Conservation (phyloP, 1,140 invertebrate genomes). For the Calephelis virginiensis region DNA sequence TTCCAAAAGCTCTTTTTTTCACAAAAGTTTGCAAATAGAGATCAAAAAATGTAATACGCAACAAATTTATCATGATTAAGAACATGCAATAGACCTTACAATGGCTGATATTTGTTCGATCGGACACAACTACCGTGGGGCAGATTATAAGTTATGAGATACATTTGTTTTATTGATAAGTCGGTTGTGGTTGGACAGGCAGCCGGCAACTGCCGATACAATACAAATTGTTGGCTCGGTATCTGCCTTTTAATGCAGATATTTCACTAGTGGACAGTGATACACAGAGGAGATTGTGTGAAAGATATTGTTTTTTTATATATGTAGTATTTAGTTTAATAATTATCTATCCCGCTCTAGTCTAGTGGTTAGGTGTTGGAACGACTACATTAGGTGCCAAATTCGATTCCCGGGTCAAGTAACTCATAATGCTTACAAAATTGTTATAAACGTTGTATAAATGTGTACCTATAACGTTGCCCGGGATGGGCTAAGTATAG, state of each 20-base stretch:
- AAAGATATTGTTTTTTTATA: conserved; percentile 2
- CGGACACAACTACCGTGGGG: conserved; percentile 15
- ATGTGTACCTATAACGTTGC: no score
- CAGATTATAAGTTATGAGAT: conserved; percentile 23
- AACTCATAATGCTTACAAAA: no score
- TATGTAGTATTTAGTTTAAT: neutral
- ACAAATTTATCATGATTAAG: no score
- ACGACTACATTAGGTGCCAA: no score
- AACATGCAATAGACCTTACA: neutral
- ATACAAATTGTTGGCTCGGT: conserved; percentile 8
- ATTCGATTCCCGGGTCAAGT: no score
- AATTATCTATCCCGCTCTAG: no score
- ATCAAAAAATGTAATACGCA: no score
- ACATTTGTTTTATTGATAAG: conserved; percentile 17
- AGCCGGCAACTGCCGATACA: conserved; percentile 9
- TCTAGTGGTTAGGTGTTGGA: no score
- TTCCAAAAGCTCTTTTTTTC: no score
- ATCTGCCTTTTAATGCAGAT: conserved; percentile 19
- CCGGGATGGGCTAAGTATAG: no score
- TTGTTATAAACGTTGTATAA: no score
- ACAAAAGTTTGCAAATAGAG: no score
- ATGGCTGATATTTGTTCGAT: conserved; percentile 8
- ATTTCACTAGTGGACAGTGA: conserved; percentile 17
- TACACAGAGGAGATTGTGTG: conserved; percentile 13
- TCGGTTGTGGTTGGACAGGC: conserved; percentile 6